Base-by-base conservation (phyloP, 1,140 invertebrate species). In the Hycleus cichorii region DNA sequence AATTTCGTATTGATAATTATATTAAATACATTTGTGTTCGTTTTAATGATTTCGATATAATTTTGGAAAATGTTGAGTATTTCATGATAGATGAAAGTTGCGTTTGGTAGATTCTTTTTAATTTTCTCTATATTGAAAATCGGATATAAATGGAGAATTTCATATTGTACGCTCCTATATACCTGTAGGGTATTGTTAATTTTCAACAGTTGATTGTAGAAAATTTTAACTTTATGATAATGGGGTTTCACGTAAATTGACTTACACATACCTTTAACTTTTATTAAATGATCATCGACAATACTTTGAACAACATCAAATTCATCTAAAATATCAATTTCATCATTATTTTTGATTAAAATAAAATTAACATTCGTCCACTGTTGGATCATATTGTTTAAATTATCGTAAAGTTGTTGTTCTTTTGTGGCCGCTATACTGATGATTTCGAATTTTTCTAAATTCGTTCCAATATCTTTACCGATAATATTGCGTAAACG, bases 61-160 rank as follows among this genome's bases (percentile, higher is more conserved):
- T 81, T 79, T 26, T 82, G 80, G 77, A 91, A 95, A 45, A 83
- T 88, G 64, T 76, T 75, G 70, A 90, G 84, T 0, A 91, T 85
- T 68, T 85, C 75, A 4, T 85, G 88, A 32, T 32, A 32, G 4
- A 32, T 4, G 4, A 7, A 32, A 5, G 32, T 32, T 76, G 95
- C 92, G 68, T 91, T 86, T 0, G 91, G 91, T 82, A 95, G 89
- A 76, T 95, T 91, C 0, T 85, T 83, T 45, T 90, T 85, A 63
- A 95, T 94, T 69, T 95, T 90, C 68, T 91, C 88, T 1, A 90
- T 93, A 3, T 87, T 88, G 75, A 96, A 95, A 65, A 95, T 91
- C 0, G 90, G 90, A 64, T 93, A 77, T 39, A 95, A 76, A 72
- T 95, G 93, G 7, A 94, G 77, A 84, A 90, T 95, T 59, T 90